phyloP scores from a whole-genome alignment of 2,797 vertebrate genomes.

The Amniataba percoides region DNA sequence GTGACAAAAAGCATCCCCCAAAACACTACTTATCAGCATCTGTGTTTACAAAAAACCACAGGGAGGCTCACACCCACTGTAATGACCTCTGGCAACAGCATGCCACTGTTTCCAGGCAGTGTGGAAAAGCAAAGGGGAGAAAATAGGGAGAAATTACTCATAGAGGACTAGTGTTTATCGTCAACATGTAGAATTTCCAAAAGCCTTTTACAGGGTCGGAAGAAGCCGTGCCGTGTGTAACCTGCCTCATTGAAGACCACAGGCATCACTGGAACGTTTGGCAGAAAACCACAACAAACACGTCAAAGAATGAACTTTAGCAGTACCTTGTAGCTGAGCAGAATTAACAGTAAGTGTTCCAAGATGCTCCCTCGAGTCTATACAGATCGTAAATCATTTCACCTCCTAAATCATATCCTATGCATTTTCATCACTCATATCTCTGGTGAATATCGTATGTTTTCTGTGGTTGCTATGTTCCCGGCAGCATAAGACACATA shows the following conservation, averaged over 20 bases:
- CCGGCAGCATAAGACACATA: no score
- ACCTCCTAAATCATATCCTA: not conserved
- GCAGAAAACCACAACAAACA: slow-evolving; percentile 2
- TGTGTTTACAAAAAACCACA: slow-evolving; percentile 54
- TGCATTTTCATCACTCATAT: not conserved
- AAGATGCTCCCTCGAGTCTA: not conserved
- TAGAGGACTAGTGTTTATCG: not conserved
- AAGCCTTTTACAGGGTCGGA: not conserved
- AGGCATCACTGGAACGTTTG: not conserved
- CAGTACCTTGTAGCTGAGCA: not conserved
- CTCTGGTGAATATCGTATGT: not conserved
- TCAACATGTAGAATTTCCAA: slow-evolving; percentile 5
- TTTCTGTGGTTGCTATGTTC: not conserved
- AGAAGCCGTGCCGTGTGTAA: not conserved
- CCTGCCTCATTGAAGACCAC: not conserved
- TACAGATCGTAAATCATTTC: not conserved
- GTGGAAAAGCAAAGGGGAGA: slow-evolving; percentile 34
- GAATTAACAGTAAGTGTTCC: not conserved
- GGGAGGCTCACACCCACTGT: slow-evolving; percentile 48
- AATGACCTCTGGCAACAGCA: slow-evolving; percentile 49
- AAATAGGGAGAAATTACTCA: slow-evolving; percentile 61
- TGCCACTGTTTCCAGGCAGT: slow-evolving; percentile 44
- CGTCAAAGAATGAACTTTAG: not conserved
- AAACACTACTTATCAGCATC: slow-evolving; percentile 34
- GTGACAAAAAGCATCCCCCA: slow-evolving; percentile 21